These are phyloP conservation scores for Eurytoma adleriae DNA, from an alignment of 2,888 invertebrate species.

Conservation along the genomic window DNA sequence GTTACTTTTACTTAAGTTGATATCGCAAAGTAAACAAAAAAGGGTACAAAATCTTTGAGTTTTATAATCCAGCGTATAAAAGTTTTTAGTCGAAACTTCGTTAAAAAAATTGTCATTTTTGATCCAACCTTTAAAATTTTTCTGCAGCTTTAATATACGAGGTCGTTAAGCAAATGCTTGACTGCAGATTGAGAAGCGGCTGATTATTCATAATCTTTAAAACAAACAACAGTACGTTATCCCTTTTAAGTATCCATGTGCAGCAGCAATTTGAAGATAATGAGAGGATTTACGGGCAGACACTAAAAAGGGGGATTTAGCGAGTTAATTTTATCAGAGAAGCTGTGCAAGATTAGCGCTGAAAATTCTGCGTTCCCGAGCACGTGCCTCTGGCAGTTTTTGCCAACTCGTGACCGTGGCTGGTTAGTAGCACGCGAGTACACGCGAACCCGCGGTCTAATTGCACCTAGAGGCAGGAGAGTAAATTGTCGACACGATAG, in stretches of 20 bases:
- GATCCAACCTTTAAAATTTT: no score
- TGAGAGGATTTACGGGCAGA: neutral
- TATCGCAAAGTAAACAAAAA: no score
- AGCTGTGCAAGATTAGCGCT: constrained; percentile 37
- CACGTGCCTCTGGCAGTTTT: constrained; percentile 23
- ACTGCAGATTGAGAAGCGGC: no score
- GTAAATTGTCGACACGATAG: constrained; percentile 1
- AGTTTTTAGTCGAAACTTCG: no score
- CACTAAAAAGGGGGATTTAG: constrained; percentile 4
- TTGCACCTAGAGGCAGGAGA: constrained; percentile 20
- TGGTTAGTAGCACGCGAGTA: neutral
- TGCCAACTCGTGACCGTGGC: neutral
- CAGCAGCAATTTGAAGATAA: neutral
- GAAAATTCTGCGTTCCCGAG: constrained; percentile 34
- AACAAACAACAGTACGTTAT: no score
- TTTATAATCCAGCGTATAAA: no score
- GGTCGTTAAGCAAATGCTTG: no score
- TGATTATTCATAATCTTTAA: no score
- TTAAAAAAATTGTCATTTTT: no score
- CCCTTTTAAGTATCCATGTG: neutral
- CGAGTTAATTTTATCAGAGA: neutral
- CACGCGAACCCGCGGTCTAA: constrained; percentile 20
- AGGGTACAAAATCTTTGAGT: no score
- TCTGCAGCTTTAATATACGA: no score
- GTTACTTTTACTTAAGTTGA: no score